Base-by-base conservation (phyloP, 2,797 vertebrate genomes). In the Amblyraja radiata region DNA sequence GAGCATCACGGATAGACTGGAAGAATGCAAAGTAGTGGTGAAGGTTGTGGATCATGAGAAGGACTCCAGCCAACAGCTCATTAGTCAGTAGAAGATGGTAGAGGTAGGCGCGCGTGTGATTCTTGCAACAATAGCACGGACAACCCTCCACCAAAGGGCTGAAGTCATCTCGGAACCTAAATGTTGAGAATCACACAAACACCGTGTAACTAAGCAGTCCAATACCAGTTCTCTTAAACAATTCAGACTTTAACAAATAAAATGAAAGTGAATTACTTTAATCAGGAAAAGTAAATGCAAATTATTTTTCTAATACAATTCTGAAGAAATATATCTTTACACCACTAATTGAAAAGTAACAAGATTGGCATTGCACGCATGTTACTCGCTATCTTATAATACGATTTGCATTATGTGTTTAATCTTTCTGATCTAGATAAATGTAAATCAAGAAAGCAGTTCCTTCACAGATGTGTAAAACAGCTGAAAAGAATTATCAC, bases 31-130 rank as follows among this genome's bases (percentile, higher is more conserved):
- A 97, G 94, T 99, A 99, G 95, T 99, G 98, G 94, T 97, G 96
- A 16, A 97, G 97, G 96, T 99, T 99, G 96, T 99, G 99, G 93
- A 98, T 97, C 98, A 98, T 99, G 93, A 99, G 98, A 94, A 99
- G 96, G 93, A 99, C 98, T 0, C 98, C 96, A 0, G 97, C 97
- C 95, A 99, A 95, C 93, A 99, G 96, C 95, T 99, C 99, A 10
- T 97, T 99, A 96, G 98, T 98, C 95, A 98, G 95, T 1, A 99
- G 96, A 93, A 99, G 97, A 95, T 99, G 99, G 95, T 99, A 98
- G 94, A 99, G 58, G 0, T 99, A 99, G 0, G 98, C 98, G 21
- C 98, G 97, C 94, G 96, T 97, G 95, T 99, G 98, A 95, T 98
- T 98, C 94, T 94, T 95, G 94, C 99, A 99, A 95, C 98, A 98